Evolutionary conservation across 2,113 vertebrate genomes (phyloP), one percentile per base, ranked within the genome.

Genomic region (Vulpes vulpes): DNA sequence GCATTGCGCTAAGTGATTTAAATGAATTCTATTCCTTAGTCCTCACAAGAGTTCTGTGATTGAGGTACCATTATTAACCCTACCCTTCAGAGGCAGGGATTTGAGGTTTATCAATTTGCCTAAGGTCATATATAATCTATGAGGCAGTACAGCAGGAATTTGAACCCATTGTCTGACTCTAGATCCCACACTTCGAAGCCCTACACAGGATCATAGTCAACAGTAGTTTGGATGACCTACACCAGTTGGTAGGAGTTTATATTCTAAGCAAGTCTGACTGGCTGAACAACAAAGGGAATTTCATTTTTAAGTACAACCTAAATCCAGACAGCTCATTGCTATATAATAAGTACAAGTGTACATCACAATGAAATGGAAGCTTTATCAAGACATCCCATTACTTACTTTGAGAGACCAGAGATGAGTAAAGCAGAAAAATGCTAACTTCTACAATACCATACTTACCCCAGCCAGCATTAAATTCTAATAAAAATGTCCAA

Each of bases 251-350:
- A 89, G 80, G 19, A 3, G 6, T 2, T 86, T 93, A 87, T 60
- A 57, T 90, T 23, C 19, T 83, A 55, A 62, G 16, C 90, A 85
- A 93, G 20, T 92, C 49, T 95, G 27, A 89, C 19, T 83, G 60
- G 35, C 51, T 95, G 15, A 32, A 86, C 16, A 76, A 82, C 81
- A 86, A 85, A 89, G 60, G 57, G 30, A 81, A 86, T 81, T 96
- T 88, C 81, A 11, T 71, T 93, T 96, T 87, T 9, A 97, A 69
- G 8, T 94, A 88, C 79, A 86, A 22, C 73, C 53, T 80, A 96
- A 95, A 95, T 95, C 81, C 59, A 92, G 19, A 96, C 1, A 90
- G 11, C 59, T 85, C 60, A 89, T 55, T 69, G 80, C 10, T 93
- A 38, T 96, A 76, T 55, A 55, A 64, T n/a, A 94, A 89, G 43